Conservation (phyloP, 2,797 vertebrate species). For the Chiloscyllium punctatum region DNA sequence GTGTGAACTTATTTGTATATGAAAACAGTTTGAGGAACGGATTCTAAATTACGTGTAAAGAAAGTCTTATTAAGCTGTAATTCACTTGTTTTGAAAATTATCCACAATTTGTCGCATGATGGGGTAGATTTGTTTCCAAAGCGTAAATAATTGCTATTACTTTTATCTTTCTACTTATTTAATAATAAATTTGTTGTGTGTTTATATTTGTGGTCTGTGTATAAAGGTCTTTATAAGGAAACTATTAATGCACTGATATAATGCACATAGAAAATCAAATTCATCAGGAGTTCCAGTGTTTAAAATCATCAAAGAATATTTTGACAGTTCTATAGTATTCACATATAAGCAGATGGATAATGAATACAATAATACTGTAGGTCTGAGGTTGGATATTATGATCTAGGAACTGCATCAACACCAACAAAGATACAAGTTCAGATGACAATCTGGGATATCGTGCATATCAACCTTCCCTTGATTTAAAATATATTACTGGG, state of each 20-base stretch:
- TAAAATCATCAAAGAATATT: not conserved
- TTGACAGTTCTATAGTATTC: not conserved
- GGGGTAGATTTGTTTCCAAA: constrained; percentile 85
- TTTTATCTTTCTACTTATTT: constrained; percentile 99
- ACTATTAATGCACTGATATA: not conserved
- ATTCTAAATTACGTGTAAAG: constrained; percentile 61
- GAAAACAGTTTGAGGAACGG: constrained; percentile 57
- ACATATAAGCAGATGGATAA: not conserved
- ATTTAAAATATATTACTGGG: not conserved
- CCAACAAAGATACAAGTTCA: not conserved
- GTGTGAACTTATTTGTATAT: constrained; percentile 23
- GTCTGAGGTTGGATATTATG: not conserved
- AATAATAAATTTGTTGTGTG: constrained; percentile 83
- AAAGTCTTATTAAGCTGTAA: constrained; percentile 68
- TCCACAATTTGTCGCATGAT: constrained; percentile 91
- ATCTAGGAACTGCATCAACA: not conserved
- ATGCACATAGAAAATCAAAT: not conserved
- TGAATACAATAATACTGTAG: not conserved
- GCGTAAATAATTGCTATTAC: constrained; percentile 99
- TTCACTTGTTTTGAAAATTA: constrained; percentile 81
- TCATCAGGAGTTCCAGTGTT: not conserved
- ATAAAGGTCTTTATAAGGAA: constrained; percentile 29
- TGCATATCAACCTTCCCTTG: not conserved
- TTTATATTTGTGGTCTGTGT: constrained; percentile 62
- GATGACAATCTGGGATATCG: not conserved